These are phyloP conservation scores for Lytechinus variegatus DNA, from an alignment of 35 echinoderm and acorn worm species.

Conservation along the genomic window DNA sequence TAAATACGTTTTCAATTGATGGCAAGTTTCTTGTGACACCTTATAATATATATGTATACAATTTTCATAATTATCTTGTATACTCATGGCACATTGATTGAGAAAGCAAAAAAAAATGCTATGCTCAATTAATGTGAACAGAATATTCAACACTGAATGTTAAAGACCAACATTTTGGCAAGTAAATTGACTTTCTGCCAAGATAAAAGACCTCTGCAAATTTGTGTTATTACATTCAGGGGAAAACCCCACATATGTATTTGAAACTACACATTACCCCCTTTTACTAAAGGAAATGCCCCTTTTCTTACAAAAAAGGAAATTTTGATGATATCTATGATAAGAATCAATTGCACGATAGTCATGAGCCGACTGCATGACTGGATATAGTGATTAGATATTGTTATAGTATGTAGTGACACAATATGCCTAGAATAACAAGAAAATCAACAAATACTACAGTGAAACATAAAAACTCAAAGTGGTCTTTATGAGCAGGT, in stretches of 20 bases:
- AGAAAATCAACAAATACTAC: neutral
- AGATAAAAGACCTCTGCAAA: neutral
- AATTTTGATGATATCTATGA: neutral
- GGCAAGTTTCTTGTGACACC: too few relatives aligned
- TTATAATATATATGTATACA: too few relatives aligned
- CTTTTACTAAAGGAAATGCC: neutral
- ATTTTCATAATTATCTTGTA: neutral
- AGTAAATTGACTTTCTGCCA: neutral
- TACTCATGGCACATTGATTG: neutral
- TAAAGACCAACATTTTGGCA: neutral
- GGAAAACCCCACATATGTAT: neutral
- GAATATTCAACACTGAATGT: neutral
- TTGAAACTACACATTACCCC: neutral
- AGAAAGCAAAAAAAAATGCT: neutral
- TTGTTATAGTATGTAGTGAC: neutral
- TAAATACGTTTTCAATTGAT: too few relatives aligned
- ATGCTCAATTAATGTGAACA: too few relatives aligned
- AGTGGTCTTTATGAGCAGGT: neutral
- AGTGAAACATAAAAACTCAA: neutral
- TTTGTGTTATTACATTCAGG: neutral
- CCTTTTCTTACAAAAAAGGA: neutral
- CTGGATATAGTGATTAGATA: neutral
- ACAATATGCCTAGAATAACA: neutral
- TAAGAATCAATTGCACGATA: neutral
- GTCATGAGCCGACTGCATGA: neutral